Conservation (phyloP, 2,113 vertebrate genomes). For the Dasyurus viverrinus region DNA sequence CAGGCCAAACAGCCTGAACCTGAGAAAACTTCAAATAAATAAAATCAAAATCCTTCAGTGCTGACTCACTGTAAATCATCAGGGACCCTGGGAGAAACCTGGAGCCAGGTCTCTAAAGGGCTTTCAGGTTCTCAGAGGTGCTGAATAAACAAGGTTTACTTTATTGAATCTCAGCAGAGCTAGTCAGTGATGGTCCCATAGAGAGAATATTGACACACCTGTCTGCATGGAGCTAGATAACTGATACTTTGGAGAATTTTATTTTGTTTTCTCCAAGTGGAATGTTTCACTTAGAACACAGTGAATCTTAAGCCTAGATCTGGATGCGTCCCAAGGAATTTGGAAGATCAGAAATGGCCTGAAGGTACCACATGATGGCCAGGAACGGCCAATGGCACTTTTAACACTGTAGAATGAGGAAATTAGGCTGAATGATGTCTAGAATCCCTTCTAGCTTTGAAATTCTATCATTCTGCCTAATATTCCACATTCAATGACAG, state of each 20-base stretch:
- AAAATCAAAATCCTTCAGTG: slow-evolving; percentile 16
- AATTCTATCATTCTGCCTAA: slow-evolving; percentile 63
- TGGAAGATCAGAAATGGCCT: slow-evolving; percentile 72
- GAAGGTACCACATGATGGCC: slow-evolving; percentile 69
- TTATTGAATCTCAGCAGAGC: slow-evolving; percentile 59
- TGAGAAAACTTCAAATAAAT: slow-evolving; percentile 42
- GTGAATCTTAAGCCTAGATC: slow-evolving; percentile 70
- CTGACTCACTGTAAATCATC: slow-evolving; percentile 33
- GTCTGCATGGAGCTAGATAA: slow-evolving; percentile 66
- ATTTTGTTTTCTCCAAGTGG: slow-evolving; percentile 73
- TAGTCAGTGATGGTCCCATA: slow-evolving; percentile 47
- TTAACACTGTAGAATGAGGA: slow-evolving; percentile 69
- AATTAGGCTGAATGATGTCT: slow-evolving; percentile 48
- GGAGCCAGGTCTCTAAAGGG: neutral
- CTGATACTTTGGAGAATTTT: slow-evolving; percentile 54
- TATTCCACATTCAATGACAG: slow-evolving; percentile 70
- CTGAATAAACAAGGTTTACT: slow-evolving; percentile 55
- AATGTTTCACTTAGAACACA: slow-evolving; percentile 72
- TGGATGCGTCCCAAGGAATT: slow-evolving; percentile 74
- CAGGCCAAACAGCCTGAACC: slow-evolving; percentile 35
- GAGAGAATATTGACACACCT: slow-evolving; percentile 58
- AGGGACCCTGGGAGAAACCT: slow-evolving; percentile 44
- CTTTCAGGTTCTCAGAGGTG: neutral
- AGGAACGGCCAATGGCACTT: slow-evolving; percentile 59
- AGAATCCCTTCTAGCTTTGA: slow-evolving; percentile 56